These are phyloP conservation scores for Sylvicapra grimmia DNA, from an alignment of 2,113 vertebrate species.

Conservation along the genomic window DNA sequence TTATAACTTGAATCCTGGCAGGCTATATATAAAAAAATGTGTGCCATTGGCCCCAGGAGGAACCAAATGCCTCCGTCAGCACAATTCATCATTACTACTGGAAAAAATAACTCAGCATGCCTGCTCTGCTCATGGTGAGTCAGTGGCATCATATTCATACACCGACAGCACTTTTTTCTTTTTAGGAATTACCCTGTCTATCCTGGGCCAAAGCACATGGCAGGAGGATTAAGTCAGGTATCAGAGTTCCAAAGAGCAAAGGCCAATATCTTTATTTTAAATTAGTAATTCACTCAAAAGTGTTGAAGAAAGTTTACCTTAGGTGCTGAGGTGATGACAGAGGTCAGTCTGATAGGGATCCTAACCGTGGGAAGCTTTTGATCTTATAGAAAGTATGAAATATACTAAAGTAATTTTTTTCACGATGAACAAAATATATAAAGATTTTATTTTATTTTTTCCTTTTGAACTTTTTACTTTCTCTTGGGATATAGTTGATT, in stretches of 20 bases:
- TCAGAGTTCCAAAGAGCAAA: not conserved
- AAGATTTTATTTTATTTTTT: not conserved
- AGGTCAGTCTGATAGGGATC: not conserved
- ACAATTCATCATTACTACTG: not conserved
- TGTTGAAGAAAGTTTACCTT: not conserved
- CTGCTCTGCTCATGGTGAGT: not conserved
- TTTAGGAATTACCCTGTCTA: conserved; percentile 44
- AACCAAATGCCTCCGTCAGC: not conserved
- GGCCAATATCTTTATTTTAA: not conserved
- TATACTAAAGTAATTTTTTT: not conserved
- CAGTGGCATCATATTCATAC: not conserved
- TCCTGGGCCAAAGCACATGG: not conserved
- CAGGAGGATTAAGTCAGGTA: not conserved
- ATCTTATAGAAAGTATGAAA: not conserved
- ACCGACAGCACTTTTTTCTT: conserved; percentile 43
- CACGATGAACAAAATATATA: not conserved
- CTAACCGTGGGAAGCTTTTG: not conserved
- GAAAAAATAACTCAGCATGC: not conserved
- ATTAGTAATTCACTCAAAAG: not conserved
- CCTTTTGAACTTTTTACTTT: not conserved
- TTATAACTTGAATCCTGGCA: conserved; percentile 3
- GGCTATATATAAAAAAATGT: not conserved
- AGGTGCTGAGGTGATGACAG: not conserved
- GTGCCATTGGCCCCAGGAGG: not conserved
- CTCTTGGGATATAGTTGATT: not conserved